A percentile compares a stretch with the other conserved stretches of the same genome.
Conservation (phyloP, 2,888 invertebrate species). For the Cerastoderma edule region DNA sequence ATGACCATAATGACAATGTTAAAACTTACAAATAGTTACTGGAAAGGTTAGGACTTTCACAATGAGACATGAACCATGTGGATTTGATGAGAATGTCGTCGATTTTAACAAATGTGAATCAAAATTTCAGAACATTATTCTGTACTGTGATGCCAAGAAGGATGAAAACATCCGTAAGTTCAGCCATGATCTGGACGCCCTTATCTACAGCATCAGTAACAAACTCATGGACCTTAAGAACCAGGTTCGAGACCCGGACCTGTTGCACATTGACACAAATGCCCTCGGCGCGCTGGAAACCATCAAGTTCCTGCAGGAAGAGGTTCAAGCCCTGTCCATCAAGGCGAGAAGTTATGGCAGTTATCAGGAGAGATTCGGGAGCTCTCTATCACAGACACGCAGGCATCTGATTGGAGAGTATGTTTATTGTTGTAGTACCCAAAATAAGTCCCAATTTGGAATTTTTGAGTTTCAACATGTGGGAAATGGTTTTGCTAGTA, state of each 20-base stretch:
- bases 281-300: conserved; percentile 80
- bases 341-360: conserved; percentile 82
- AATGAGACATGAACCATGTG: no score
- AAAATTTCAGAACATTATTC: conserved; percentile 77
- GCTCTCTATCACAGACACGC: conserved; percentile 78
- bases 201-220: conserved; percentile 78
- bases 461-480: no score
- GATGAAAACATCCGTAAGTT: conserved; percentile 84
- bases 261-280: conserved; percentile 80
- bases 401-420: conserved; percentile 72
- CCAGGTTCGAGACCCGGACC: conserved; percentile 79
- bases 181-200: conserved; percentile 79
- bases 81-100: no score
- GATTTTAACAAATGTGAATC: no score
- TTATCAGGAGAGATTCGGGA: conserved; percentile 83
- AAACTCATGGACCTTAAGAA: conserved; percentile 80
- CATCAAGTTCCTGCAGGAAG: conserved; percentile 79
- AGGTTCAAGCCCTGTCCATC: conserved; percentile 77
- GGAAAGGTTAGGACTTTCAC: no score
- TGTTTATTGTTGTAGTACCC: no score
- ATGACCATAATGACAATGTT: no score
- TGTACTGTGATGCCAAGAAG: conserved; percentile 83
- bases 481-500: no score
- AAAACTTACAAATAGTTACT: no score
- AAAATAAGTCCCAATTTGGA: no score